Conservation (phyloP, 1,140 invertebrate genomes). For the Akabosia matsudoensis region DNA sequence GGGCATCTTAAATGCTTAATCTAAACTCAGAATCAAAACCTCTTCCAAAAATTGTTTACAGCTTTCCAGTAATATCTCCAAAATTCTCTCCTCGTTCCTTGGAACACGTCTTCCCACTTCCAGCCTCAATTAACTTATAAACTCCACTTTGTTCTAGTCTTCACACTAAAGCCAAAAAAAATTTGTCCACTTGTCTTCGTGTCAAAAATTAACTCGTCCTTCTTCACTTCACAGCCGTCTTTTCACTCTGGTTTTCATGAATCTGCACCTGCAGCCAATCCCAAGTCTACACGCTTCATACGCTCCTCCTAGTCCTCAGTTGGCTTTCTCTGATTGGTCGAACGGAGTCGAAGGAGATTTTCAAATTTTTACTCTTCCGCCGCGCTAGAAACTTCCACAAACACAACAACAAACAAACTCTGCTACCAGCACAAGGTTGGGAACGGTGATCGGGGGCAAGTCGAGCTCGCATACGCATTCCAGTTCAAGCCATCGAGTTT, state of each 20-base stretch:
- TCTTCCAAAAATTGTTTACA: not conserved
- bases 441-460: not conserved
- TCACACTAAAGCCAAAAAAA: too few relatives aligned
- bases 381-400: not conserved
- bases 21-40: not conserved
- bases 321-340: not conserved
- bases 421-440: not conserved
- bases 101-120: too few relatives aligned
- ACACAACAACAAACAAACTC: too few relatives aligned
- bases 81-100: too few relatives aligned
- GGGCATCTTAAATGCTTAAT: slow-evolving; percentile 26
- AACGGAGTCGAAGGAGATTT: not conserved
- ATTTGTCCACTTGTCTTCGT: too few relatives aligned
- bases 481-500: not conserved
- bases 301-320: slow-evolving; percentile 4
- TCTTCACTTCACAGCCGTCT: not conserved
- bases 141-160: too few relatives aligned
- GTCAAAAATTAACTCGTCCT: too few relatives aligned
- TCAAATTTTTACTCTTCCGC: not conserved
- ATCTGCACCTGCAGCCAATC: not conserved
- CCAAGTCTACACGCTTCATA: not conserved
- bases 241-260: slow-evolving; percentile 4
- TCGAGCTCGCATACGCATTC: not conserved
- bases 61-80: not conserved
- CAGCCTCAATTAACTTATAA: too few relatives aligned